Conservation (phyloP, 2,888 invertebrate genomes). For the Chymomyza amoena region DNA sequence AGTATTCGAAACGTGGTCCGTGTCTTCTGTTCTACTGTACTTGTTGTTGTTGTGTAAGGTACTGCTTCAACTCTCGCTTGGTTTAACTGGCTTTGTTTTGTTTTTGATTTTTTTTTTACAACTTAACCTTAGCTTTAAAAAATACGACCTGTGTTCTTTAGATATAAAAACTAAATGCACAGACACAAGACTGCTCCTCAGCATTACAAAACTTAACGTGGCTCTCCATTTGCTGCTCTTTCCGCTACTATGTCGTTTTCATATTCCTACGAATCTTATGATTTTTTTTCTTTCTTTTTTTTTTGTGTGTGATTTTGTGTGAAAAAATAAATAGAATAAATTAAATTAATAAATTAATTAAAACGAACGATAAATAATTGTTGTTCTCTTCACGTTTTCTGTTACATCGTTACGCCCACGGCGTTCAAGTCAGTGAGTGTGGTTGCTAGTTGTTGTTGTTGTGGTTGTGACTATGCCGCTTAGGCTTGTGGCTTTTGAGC, state of each 20-base stretch:
- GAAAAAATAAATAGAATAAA: constrained; percentile 74
- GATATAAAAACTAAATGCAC: constrained; percentile 46
- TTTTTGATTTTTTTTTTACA: constrained; percentile 57
- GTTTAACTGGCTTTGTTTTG: constrained; percentile 1
- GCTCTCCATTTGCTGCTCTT: constrained; percentile 38
- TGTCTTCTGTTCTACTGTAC: not conserved
- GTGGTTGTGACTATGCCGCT: constrained; percentile 41
- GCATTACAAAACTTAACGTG: constrained; percentile 36
- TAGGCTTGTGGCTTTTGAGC: constrained; percentile 84
- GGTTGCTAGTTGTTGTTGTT: constrained; percentile 13
- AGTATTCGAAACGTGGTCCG: constrained; percentile 61
- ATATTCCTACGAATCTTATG: constrained; percentile 25
- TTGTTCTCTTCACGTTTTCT: constrained; percentile 53
- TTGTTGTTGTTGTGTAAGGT: constrained; percentile 47
- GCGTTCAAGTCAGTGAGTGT: constrained; percentile 44
- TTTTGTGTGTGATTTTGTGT: constrained; percentile 47
- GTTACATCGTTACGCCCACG: constrained; percentile 13
- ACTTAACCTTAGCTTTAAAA: constrained; percentile 58
- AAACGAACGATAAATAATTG: constrained; percentile 69
- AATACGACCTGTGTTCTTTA: constrained; percentile 28
- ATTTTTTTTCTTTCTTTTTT: constrained; percentile 31
- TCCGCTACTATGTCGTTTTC: constrained; percentile 46
- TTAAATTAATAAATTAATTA: constrained; percentile 74
- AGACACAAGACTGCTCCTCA: constrained; percentile 21
- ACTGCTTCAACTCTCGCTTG: constrained; percentile 73